phyloP scores from a whole-genome alignment of 2,113 vertebrate genomes.

The Cardinalis cardinalis region DNA sequence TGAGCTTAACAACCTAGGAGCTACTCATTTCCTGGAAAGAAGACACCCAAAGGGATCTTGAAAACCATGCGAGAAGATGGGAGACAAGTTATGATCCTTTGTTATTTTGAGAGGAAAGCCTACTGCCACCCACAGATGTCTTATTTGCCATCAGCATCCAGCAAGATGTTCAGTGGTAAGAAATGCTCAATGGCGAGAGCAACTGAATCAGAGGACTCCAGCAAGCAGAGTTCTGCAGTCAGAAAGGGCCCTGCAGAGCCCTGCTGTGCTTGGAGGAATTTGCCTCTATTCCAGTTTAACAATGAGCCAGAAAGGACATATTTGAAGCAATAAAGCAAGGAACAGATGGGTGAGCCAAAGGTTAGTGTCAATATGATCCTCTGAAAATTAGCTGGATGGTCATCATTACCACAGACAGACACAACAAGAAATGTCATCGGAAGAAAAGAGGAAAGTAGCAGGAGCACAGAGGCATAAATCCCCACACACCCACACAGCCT shows the following conservation, averaged over 20 bases:
- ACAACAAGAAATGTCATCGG: background rate
- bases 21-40: background rate
- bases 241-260: background rate
- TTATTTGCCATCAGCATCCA: background rate
- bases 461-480: background rate
- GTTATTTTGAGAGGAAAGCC: background rate
- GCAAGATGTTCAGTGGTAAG: background rate
- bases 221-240: background rate
- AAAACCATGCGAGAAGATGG: background rate
- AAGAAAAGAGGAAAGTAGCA: background rate
- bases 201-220: background rate
- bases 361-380: conserved; percentile 36
- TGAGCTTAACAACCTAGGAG: background rate
- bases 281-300: background rate
- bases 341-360: conserved; percentile 55
- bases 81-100: background rate
- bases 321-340: conserved; percentile 27
- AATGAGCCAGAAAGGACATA: conserved; percentile 24
- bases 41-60: background rate
- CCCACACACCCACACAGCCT: too few species aligned
- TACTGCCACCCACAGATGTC: background rate
- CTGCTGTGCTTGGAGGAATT: conserved; percentile 16
- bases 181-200: background rate
- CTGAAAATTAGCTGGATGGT: conserved; percentile 34
- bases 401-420: conserved; percentile 1